These are phyloP conservation scores for Paramuricea clavata DNA, from an alignment of 92 coral and sea anemone genomes.

Conservation along the genomic window DNA sequence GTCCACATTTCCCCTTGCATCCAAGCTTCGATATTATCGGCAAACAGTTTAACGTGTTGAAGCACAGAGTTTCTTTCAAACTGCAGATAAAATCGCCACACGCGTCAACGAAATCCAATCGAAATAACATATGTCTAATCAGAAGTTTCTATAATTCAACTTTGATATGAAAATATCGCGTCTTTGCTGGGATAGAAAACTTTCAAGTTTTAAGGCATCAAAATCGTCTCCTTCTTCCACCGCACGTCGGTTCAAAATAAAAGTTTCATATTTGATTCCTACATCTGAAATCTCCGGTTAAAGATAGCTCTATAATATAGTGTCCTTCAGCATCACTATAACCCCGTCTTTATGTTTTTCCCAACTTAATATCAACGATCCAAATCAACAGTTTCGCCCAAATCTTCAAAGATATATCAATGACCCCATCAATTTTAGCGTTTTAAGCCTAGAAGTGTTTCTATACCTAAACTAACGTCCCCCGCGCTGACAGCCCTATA, in stretches of 20 bases:
- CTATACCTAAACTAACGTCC: neutral
- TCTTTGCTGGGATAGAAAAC: too few relatives aligned
- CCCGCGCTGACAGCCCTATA: neutral
- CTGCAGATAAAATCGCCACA: neutral
- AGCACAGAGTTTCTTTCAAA: neutral
- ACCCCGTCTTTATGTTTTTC: too few relatives aligned
- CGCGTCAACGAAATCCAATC: conserved; percentile 9
- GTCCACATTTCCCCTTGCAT: neutral
- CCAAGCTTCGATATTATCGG: neutral
- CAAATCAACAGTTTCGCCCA: neutral
- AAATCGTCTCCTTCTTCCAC: too few relatives aligned
- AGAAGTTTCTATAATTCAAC: neutral
- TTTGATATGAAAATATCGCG: too few relatives aligned
- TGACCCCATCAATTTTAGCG: neutral
- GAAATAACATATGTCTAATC: neutral
- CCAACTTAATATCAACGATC: neutral
- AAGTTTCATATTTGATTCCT: too few relatives aligned
- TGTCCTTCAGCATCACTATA: too few relatives aligned
- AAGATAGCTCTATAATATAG: too few relatives aligned
- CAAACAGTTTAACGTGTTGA: neutral
- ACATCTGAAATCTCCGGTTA: too few relatives aligned
- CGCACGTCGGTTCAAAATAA: too few relatives aligned
- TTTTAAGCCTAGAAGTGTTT: neutral
- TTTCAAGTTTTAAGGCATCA: too few relatives aligned
- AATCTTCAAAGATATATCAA: neutral